Evolutionary conservation across 2,113 vertebrate species (phyloP).

Genomic region (Hemiscyllium ocellatum): DNA sequence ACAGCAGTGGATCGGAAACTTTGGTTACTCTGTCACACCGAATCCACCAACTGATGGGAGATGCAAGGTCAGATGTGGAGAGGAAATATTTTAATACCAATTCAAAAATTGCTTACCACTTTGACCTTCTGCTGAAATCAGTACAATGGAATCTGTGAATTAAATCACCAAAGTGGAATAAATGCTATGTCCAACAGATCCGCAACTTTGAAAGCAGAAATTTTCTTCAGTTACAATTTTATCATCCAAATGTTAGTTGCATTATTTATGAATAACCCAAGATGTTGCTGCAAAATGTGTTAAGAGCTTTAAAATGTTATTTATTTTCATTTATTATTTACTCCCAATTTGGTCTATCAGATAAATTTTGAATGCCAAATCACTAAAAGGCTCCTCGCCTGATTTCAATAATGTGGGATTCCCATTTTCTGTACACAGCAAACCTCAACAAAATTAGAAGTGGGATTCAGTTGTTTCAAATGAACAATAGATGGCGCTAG

Average conservation of each 20-base stretch:
- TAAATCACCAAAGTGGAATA: not conserved
- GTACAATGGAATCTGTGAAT: not conserved
- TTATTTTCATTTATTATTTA: not conserved
- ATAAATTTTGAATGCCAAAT: not conserved
- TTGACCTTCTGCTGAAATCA: not conserved
- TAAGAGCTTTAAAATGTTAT: not conserved
- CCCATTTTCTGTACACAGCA: not conserved
- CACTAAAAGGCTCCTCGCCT: not conserved
- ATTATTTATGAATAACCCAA: not conserved
- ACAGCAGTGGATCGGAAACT: not conserved
- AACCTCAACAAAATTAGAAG: not conserved
- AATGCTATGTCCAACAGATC: not conserved
- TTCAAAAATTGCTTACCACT: not conserved
- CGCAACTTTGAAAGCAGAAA: not conserved
- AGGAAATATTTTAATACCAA: not conserved
- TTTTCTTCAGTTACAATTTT: not conserved
- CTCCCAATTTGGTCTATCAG: not conserved
- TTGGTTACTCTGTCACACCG: not conserved
- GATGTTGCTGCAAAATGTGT: not conserved
- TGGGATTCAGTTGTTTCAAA: not conserved
- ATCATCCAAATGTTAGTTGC: not conserved
- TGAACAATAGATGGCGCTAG: slow-evolving; percentile 17
- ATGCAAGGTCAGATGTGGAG: not conserved
- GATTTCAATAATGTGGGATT: not conserved
- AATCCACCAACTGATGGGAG: not conserved